Evolutionary conservation across 2,797 vertebrate species (phyloP).

Genomic region (Lutjanus campechanus): DNA sequence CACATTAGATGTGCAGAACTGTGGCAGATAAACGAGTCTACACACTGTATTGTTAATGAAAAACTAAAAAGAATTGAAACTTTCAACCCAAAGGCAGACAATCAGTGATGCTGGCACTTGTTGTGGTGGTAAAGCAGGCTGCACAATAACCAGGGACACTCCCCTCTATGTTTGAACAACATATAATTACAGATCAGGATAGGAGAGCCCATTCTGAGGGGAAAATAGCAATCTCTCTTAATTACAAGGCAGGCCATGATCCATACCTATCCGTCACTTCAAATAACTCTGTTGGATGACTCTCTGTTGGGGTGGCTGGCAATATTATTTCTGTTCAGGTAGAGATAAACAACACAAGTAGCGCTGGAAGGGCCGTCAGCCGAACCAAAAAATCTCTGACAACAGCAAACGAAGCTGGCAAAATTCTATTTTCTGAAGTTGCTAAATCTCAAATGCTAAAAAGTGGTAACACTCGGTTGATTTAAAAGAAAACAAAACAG

Average conservation of each 20-base stretch:
- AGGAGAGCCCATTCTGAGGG: conserved; percentile 82
- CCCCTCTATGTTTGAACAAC: conserved; percentile 84
- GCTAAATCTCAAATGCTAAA: background rate
- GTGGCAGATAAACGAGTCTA: too few relatives aligned
- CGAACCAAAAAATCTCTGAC: conserved; percentile 12
- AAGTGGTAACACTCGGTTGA: background rate
- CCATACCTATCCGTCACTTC: conserved; percentile 83
- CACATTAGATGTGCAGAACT: conserved; percentile 33
- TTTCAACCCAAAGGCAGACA: conserved; percentile 56
- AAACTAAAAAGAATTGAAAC: conserved; percentile 38
- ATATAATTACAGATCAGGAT: conserved; percentile 85
- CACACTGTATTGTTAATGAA: conserved; percentile 18
- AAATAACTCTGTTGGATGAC: conserved; percentile 74
- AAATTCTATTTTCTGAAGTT: conserved; percentile 1
- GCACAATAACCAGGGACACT: conserved; percentile 82
- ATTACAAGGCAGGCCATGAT: conserved; percentile 83
- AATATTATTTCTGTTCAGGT: conserved; percentile 72
- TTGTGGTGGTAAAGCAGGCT: conserved; percentile 72
- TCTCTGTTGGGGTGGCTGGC: conserved; percentile 57
- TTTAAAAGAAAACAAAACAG: conserved; percentile 23
- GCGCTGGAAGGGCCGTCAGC: background rate
- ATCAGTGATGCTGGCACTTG: conserved; percentile 71
- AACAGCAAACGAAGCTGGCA: background rate
- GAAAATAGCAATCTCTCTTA: conserved; percentile 86
- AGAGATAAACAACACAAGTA: conserved; percentile 60